Percentiles rank a stretch among this genome's conserved stretches.
phyloP scores from a whole-genome alignment of 2,888 invertebrate species.

The Plebejus melissa region DNA sequence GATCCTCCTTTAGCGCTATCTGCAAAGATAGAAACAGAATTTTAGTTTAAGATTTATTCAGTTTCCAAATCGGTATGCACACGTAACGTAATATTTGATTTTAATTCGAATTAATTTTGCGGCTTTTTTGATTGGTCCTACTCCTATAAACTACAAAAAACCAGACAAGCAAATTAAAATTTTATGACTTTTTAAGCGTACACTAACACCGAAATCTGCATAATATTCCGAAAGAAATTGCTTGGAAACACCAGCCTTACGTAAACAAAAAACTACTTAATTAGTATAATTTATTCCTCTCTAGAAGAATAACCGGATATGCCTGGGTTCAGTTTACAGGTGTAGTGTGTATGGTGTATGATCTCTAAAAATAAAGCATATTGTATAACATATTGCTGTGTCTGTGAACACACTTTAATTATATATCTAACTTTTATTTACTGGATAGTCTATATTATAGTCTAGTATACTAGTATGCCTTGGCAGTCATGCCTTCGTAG shows the following conservation, averaged over 20 bases:
- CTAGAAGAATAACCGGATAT: not conserved
- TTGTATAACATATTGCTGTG: not conserved
- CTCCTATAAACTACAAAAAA: not conserved
- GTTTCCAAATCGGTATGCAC: not conserved
- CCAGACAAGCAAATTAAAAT: not conserved
- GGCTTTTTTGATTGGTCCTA: not conserved
- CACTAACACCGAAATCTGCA: not conserved
- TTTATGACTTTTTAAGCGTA: conserved; percentile 7
- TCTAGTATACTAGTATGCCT: too few relatives aligned
- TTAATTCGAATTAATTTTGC: not conserved
- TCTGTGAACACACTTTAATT: too few relatives aligned
- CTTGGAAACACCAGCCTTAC: not conserved
- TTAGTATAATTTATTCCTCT: not conserved
- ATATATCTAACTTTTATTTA: too few relatives aligned
- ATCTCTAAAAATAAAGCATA: not conserved
- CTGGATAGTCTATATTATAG: too few relatives aligned
- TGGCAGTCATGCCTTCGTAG: too few relatives aligned
- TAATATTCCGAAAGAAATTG: not conserved
- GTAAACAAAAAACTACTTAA: not conserved
- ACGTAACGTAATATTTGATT: not conserved
- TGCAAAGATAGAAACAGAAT: conserved; percentile 50
- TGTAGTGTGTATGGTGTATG: not conserved
- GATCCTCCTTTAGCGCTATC: conserved; percentile 82
- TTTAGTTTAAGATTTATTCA: conserved; percentile 34
- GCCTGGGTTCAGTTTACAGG: not conserved